Base-by-base conservation (phyloP, 2,113 vertebrate species). In the Collichthys lucidus region DNA sequence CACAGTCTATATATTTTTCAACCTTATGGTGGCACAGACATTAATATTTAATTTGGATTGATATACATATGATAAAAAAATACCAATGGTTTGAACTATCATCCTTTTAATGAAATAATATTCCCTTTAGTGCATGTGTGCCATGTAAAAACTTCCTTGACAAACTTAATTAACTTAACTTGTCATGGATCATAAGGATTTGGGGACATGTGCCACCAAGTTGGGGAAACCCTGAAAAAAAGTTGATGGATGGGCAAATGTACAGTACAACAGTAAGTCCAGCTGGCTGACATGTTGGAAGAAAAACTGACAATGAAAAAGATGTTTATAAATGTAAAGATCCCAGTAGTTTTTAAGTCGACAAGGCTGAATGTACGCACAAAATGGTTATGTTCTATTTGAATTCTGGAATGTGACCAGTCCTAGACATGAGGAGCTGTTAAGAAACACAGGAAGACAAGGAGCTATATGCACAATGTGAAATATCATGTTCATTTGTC, bases 361-460 rank as follows among this genome's bases (percentile, higher is more conserved):
- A 42, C 9, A 20, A 19, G 59, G 24, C 5, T 53, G 79, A 82
- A 70, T 75, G 26, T 79, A 55, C 26, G 35, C 59, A 74, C 31
- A 64, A 64, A 63, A 50, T 68, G 40, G 7, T 66, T 22, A 63
- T 31, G 17, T 29, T 26, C 11, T 60, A 10, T 64, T 44, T 55
- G 20, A 17, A 44, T 15, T 52, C 29, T 61, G 47, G 46, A 22
- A 49, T 4, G 22, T 82, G 52, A 65, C 17, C 12, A 47, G 24
- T 14, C 17, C 12, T 12, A 16, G 11, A 4, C 14, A 24, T 62
- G 4, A 40, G 29, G 40, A 10, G 20, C 5, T 19, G 52, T 50
- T 5, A 19, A 44, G 10, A 11, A n/a, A 47, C 19, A 35, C 35
- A 35, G 35, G 26, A 40, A 40, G 19, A 10, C 10, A 40, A 11